Evolutionary conservation across 2,888 invertebrate genomes (phyloP), one percentile per base, ranked within the genome.

Genomic region (Diarsia mendica): DNA sequence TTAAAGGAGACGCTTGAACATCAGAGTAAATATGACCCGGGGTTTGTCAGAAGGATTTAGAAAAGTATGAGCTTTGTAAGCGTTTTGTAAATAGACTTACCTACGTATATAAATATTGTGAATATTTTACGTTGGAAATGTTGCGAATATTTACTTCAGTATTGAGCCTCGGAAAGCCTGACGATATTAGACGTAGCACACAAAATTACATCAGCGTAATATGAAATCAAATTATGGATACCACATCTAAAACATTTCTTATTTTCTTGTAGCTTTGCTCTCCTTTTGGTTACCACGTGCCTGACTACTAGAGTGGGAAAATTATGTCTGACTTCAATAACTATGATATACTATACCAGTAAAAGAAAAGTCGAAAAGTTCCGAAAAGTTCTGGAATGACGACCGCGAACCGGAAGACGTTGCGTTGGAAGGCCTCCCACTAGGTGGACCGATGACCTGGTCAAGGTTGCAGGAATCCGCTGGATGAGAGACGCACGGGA

Each of bases 1-100:
- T 89, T 92, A 92, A 92, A 93, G 92, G 91, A 86, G 89, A 85
- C 85, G 90, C 79, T 85, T 86, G 63, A 77, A 90, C 88, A 89
- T 85, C 88, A 88, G 79, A 79, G 85, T 87, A 91, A 90, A 91
- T 77, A 90, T 83, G 83, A 88, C 86, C 87, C 80, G 85, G 64
- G 65, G 72, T 71, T 73, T 83, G 77, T 83, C 74, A 67, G 82
- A 85, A 89, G 85, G 80, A 87, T 88, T 86, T 86, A 85, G 80
- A 85, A 73, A 80, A 67, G 70, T 74, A 72, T 67, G 66, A 64
- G 44, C 63, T 76, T 73, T 68, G 76, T 66, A 13, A 70, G 72
- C 28, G 46, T 67, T 28, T 44, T 67, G 67, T 75, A 67, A 82
- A 74, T 82, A 82, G 33, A 67, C 49, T 58, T 49, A n/a, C 5